These are phyloP conservation scores for Nemoura dubitans DNA, from an alignment of 2,888 invertebrate species.

Conservation along the genomic window DNA sequence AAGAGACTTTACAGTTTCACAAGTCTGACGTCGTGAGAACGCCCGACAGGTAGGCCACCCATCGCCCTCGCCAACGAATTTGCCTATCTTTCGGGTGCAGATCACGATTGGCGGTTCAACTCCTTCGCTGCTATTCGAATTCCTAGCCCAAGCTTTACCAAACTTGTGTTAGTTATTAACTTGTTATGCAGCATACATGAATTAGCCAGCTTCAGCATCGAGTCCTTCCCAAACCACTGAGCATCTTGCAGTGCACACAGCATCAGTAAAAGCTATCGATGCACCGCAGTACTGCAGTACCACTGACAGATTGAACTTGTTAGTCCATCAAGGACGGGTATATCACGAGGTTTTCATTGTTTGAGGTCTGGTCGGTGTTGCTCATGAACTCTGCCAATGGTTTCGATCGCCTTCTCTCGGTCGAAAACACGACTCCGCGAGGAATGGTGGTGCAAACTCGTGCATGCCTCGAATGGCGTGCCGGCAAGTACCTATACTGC, in stretches of 20 bases:
- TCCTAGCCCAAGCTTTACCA: neutral
- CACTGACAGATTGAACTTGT: conserved; percentile 37
- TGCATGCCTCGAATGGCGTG: neutral
- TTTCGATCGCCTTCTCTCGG: neutral
- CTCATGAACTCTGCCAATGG: conserved; percentile 14
- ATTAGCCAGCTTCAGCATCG: neutral
- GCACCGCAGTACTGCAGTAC: neutral
- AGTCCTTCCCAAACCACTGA: neutral
- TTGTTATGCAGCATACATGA: too few relatives aligned
- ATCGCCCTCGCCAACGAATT: neutral
- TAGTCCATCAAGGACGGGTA: conserved; percentile 30
- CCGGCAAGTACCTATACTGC: neutral
- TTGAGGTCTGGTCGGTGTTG: conserved; percentile 29
- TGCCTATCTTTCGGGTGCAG: conserved; percentile 5
- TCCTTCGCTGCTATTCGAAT: neutral
- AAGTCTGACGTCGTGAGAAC: neutral
- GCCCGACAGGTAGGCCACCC: neutral
- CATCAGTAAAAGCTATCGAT: neutral
- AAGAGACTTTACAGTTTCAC: too few relatives aligned
- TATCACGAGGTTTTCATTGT: conserved; percentile 37
- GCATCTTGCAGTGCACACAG: neutral
- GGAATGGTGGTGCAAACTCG: neutral
- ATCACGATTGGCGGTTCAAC: neutral
- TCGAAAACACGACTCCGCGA: neutral
- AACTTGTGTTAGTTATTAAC: too few relatives aligned